Evolutionary conservation across 2,888 invertebrate genomes (phyloP).

Genomic region (Eupithecia abbreviata): DNA sequence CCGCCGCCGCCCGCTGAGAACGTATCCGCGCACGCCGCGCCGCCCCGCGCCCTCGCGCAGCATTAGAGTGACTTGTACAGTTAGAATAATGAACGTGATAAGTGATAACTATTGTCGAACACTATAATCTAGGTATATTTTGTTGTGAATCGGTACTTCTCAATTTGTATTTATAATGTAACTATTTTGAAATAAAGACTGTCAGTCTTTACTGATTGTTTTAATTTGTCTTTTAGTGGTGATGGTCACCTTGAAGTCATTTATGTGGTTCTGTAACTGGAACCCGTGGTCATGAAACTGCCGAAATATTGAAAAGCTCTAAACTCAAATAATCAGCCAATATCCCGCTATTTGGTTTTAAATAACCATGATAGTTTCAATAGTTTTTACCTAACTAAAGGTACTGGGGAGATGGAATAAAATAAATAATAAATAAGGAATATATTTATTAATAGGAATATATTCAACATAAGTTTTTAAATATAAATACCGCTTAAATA

Average conservation of each 20-base stretch:
- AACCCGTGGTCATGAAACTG: too few relatives aligned
- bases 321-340: too few relatives aligned
- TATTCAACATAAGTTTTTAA: constrained; percentile 56
- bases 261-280: too few relatives aligned
- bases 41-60: constrained; percentile 38
- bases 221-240: constrained; percentile 48
- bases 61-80: constrained; percentile 64
- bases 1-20: constrained; percentile 12
- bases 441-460: background rate
- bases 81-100: constrained; percentile 73
- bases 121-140: constrained; percentile 78
- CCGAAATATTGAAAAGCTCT: too few relatives aligned
- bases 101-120: constrained; percentile 80
- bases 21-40: constrained; percentile 40
- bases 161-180: constrained; percentile 82
- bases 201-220: constrained; percentile 64
- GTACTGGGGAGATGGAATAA: background rate
- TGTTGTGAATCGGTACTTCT: constrained; percentile 83
- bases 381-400: background rate
- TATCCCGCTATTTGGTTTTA: too few relatives aligned
- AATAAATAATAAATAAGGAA: background rate
- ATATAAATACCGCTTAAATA: constrained; percentile 54
- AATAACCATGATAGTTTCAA: too few relatives aligned
- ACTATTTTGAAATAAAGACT: constrained; percentile 81
- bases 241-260: background rate